phyloP scores from a whole-genome alignment of 2,888 invertebrate species.

The Margaritifera margaritifera region DNA sequence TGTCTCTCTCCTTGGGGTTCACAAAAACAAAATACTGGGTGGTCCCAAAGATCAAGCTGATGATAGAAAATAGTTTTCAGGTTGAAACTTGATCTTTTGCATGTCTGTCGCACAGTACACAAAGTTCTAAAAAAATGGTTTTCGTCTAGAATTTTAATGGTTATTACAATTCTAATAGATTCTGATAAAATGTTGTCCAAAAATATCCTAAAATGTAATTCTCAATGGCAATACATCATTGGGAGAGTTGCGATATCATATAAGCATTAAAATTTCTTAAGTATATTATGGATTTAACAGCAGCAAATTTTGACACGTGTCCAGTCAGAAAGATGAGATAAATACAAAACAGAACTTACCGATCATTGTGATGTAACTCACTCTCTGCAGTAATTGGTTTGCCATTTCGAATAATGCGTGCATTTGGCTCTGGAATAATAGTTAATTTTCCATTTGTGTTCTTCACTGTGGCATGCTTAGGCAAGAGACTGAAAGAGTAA shows the following conservation, averaged over 20 bases:
- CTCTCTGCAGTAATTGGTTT: constrained; percentile 72
- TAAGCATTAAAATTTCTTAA: too few relatives aligned
- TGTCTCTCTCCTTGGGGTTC: constrained; percentile 71
- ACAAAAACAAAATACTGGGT: constrained; percentile 77
- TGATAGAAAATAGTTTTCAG: constrained; percentile 9
- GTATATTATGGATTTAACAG: too few relatives aligned
- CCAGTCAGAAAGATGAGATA: background rate
- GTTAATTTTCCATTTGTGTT: constrained; percentile 67
- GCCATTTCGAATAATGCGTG: constrained; percentile 75
- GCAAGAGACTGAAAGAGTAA: constrained; percentile 72
- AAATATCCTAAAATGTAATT: too few relatives aligned
- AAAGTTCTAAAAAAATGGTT: too few relatives aligned
- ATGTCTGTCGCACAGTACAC: too few relatives aligned
- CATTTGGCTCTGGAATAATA: constrained; percentile 70
- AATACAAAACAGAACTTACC: constrained; percentile 58
- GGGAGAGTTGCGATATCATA: too few relatives aligned
- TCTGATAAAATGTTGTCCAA: too few relatives aligned
- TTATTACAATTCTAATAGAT: too few relatives aligned
- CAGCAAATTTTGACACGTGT: too few relatives aligned
- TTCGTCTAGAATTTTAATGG: too few relatives aligned
- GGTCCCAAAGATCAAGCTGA: constrained; percentile 76
- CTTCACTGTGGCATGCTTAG: constrained; percentile 74
- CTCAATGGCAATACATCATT: too few relatives aligned
- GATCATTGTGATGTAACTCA: constrained; percentile 74
- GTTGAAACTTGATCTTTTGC: too few relatives aligned